Percentiles rank a stretch among this genome's conserved stretches.
Conservation (phyloP, 2,888 invertebrate species). For the Hesperia comma region DNA sequence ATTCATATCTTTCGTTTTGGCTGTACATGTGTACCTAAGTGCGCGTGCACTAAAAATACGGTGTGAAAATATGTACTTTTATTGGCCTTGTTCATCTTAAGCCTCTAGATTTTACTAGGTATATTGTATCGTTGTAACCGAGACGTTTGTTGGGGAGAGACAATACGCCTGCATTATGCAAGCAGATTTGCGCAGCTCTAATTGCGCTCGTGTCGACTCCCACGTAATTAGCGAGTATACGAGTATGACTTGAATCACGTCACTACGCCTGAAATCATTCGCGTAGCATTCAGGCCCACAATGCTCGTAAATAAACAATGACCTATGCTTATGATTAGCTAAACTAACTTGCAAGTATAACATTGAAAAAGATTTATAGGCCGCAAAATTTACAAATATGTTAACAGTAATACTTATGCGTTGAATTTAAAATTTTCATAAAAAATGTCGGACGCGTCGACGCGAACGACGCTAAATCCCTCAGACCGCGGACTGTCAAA, state of each 20-base stretch:
- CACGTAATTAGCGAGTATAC: conserved; percentile 36
- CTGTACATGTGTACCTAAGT: neutral
- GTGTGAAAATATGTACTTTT: neutral
- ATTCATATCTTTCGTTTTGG: neutral
- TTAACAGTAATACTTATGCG: conserved; percentile 46
- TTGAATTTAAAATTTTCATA: conserved; percentile 62
- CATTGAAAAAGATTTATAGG: conserved; percentile 18
- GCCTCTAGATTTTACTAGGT: neutral
- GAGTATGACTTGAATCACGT: conserved; percentile 33
- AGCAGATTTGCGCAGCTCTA: conserved; percentile 34
- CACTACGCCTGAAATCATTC: conserved; percentile 31
- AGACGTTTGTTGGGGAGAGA: conserved; percentile 24
- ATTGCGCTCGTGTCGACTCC: conserved; percentile 31
- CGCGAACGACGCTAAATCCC: conserved; percentile 67
- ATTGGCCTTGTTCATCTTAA: neutral
- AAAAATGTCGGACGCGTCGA: conserved; percentile 57
- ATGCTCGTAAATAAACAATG: conserved; percentile 31
- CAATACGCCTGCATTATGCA: conserved; percentile 36
- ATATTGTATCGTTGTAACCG: conserved; percentile 20
- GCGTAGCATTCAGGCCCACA: conserved; percentile 31
- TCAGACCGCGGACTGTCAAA: conserved; percentile 79
- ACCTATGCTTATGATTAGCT: conserved; percentile 13
- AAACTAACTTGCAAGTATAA: conserved; percentile 26
- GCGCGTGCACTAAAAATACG: neutral
- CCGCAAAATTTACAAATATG: conserved; percentile 56